Evolutionary conservation across 2,888 invertebrate genomes (phyloP).

Genomic region (Ochlodes sylvanus): DNA sequence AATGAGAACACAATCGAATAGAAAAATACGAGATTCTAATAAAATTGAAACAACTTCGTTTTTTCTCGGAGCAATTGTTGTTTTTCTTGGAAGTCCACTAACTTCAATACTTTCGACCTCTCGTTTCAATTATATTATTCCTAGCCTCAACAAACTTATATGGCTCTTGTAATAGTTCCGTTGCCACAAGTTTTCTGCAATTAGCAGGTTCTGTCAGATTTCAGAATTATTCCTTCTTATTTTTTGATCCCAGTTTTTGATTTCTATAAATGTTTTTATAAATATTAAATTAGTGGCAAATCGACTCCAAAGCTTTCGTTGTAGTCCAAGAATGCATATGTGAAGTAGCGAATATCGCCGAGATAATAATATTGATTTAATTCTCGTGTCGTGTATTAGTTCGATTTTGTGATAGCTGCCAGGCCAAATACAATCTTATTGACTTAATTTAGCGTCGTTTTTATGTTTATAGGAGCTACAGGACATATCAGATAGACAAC

Average conservation of each 20-base stretch:
- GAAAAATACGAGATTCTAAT: conserved; percentile 33
- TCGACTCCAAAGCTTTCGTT: conserved; percentile 45
- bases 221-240: too few species aligned
- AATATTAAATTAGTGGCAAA: not conserved
- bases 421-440: conserved; percentile 35
- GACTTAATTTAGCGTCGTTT: conserved; percentile 29
- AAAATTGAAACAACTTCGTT: conserved; percentile 29
- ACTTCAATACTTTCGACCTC: conserved; percentile 36
- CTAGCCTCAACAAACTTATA: conserved; percentile 33
- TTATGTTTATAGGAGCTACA: not conserved
- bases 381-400: conserved; percentile 46
- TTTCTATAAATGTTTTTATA: too few species aligned
- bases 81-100: conserved; percentile 36
- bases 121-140: conserved; percentile 35
- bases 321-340: conserved; percentile 46
- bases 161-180: conserved; percentile 23
- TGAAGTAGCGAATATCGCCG: conserved; percentile 48
- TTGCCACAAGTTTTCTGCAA: conserved; percentile 13
- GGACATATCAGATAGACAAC: too few species aligned
- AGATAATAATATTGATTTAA: conserved; percentile 60
- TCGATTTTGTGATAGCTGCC: conserved; percentile 43
- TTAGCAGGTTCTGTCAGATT: not conserved
- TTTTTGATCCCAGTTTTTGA: too few species aligned
- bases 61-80: conserved; percentile 33
- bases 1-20: conserved; percentile 33